Base-by-base conservation (phyloP, 2,888 invertebrate genomes). In the Trichogramma dendrolimi region DNA sequence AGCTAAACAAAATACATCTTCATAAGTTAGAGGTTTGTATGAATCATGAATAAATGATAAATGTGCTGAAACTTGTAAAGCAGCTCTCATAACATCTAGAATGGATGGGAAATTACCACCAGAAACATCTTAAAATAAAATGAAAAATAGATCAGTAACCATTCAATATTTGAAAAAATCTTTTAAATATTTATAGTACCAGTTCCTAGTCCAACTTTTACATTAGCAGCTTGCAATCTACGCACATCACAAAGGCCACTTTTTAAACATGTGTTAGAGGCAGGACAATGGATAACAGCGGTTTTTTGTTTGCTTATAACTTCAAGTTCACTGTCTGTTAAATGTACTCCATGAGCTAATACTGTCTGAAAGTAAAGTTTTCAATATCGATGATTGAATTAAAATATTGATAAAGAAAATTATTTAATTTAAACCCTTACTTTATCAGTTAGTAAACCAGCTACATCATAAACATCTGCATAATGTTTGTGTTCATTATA, bases 181-280 rank as follows among this genome's bases (percentile, higher is more conserved):
- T 5, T 51, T 38, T 48, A 48, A 11, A 8, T 8, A 38, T 47
- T 40, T 67, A 92, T 92, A 52, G 40, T 69, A 92, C 93, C 93
- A 75, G 94, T 92, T 68, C 95, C 95, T 50, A 95, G 81, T 6
- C 94, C 94, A 60, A 95, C 86, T 73, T 84, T 88, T 38, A 95
- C 77, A 4, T 87, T 86, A 52, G 81, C 80, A 8, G 84, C 75
- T 46, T 87, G 76, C 8, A 93, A 79, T 58, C 84, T 84, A 63
- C 85, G 81, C 0, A 92, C 87, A 71, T 93, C 90, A 73, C 94
- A 92, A 2, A 92, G 72, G 0, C 95, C 95, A 10, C 94, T 94
- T 70, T 83, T 83, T 47, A 96, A 81, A 68, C 87, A 85, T 0
- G 87, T 88, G 78, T 95, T 95, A 2, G 94, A 94, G 44, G 89